A percentile compares a stretch with the other conserved stretches of the same genome.
Evolutionary conservation across 2,888 invertebrate genomes (phyloP).

Genomic region (Caradrina kadenii): DNA sequence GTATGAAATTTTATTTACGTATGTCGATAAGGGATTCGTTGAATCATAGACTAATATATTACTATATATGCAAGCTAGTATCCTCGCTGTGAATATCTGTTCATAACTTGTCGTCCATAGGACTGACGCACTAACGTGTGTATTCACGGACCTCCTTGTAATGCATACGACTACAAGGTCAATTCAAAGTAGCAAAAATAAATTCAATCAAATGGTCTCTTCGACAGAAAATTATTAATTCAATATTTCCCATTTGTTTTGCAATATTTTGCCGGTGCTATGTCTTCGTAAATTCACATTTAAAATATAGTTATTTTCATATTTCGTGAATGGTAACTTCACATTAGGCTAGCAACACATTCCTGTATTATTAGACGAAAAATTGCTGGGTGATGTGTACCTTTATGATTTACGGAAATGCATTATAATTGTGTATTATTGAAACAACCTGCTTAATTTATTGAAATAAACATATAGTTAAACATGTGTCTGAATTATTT

Average conservation of each 20-base stretch:
- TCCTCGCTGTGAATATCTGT: constrained; percentile 40
- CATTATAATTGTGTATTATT: constrained; percentile 76
- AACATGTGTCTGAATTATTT: constrained; percentile 65
- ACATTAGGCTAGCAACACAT: constrained; percentile 72
- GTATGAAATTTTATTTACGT: constrained; percentile 61
- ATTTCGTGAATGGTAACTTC: constrained; percentile 51
- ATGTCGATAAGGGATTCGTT: constrained; percentile 51
- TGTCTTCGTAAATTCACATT: constrained; percentile 44
- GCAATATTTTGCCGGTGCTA: constrained; percentile 56
- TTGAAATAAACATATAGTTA: constrained; percentile 84
- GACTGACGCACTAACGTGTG: constrained; percentile 4
- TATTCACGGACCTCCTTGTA: constrained; percentile 13
- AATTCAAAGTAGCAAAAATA: constrained; percentile 32
- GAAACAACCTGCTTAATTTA: constrained; percentile 85
- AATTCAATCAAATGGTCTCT: constrained; percentile 13
- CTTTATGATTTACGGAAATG: constrained; percentile 67
- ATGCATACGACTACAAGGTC: constrained; percentile 46
- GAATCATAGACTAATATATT: constrained; percentile 47
- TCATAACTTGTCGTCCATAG: constrained; percentile 17
- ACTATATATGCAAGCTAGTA: constrained; percentile 35
- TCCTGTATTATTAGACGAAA: constrained; percentile 72
- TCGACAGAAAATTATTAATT: constrained; percentile 17
- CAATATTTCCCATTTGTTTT: constrained; percentile 26
- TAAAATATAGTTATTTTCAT: constrained; percentile 38
- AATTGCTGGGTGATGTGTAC: constrained; percentile 67